Evolutionary conservation across 2,797 vertebrate genomes (phyloP), one percentile per base, ranked within the genome.

Genomic region (Xenentodon cancila): DNA sequence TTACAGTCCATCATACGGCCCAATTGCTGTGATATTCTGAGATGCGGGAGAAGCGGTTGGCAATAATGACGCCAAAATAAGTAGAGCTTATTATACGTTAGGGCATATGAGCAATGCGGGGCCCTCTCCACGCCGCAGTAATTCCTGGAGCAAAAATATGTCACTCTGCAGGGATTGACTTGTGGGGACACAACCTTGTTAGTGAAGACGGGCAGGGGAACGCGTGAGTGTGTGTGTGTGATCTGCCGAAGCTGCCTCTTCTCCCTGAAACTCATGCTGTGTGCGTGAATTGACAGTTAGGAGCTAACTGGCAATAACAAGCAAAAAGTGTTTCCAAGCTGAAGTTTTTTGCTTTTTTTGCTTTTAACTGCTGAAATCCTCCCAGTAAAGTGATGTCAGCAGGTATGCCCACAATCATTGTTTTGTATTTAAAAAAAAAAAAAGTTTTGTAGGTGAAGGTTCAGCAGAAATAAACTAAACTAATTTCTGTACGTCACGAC

Each of bases 61-160:
- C 42, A 46, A 76, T 88, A 85, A 90, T 83, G 79, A 90, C 80
- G 77, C 82, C 78, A 78, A 74, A 89, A 84, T 87, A 68, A 84
- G 81, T 76, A 19, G 82, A 66, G 82, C 80, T 89, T 84, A 79
- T 89, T 87, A 90, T 82, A 62, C 59, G 45, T 73, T 22, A 8
- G 63, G 66, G 75, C 71, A 53, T 7, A 68, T 57, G 59, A 77
- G 68, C 59, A 49, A 32, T 72, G 77, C 74, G 47, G 59, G 65
- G 58, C 40, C 75, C 73, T 50, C 61, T 60, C 51, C 40, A 52
- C 58, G 69, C 49, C 65, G 27, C 64, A 73, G 74, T 86, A 77
- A 77, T 80, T 80, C 64, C 57, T 60, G 61, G 21, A 37, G 72
- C 37, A 77, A 66, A 81, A 84, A 79, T 62, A 57, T 85, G 81